Evolutionary conservation across 2,888 invertebrate genomes (phyloP).

Genomic region (Cetonia aurata): DNA sequence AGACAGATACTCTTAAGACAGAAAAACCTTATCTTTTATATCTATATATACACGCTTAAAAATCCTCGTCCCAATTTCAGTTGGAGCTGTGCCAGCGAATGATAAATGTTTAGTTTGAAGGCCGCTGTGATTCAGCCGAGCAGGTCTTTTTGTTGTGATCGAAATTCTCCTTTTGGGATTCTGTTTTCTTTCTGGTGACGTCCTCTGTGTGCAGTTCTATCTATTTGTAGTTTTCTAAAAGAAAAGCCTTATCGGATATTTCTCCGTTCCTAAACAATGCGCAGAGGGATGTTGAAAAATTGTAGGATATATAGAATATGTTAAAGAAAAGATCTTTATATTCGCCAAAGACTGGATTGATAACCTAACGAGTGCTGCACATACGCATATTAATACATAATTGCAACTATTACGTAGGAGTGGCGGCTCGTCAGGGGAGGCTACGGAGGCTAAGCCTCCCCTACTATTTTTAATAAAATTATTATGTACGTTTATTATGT

Average conservation of each 20-base stretch:
- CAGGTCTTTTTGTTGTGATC: conserved; percentile 15
- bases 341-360: too few species aligned
- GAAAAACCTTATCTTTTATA: conserved; percentile 12
- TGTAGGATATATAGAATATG: too few species aligned
- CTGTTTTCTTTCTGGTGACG: background rate
- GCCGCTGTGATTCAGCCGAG: conserved; percentile 29
- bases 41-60: background rate
- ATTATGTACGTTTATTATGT: too few species aligned
- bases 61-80: background rate
- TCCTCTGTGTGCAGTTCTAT: conserved; percentile 7
- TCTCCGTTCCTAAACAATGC: background rate
- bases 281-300: background rate
- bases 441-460: too few species aligned
- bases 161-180: conserved; percentile 1
- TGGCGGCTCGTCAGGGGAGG: too few species aligned
- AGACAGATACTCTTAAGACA: background rate
- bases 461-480: too few species aligned
- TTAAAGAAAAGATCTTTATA: too few species aligned
- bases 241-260: too few species aligned
- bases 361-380: too few species aligned
- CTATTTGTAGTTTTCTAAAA: conserved; percentile 14
- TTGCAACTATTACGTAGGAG: too few species aligned
- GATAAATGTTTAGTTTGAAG: conserved; percentile 41
- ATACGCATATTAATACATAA: too few species aligned
- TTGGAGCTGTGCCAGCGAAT: conserved; percentile 33